Evolutionary conservation across 30 jellyfish, hydroid and myxozoan genomes (phyloP), one percentile per base, ranked within the genome.

Genomic region (Hydractinia echinata): DNA sequence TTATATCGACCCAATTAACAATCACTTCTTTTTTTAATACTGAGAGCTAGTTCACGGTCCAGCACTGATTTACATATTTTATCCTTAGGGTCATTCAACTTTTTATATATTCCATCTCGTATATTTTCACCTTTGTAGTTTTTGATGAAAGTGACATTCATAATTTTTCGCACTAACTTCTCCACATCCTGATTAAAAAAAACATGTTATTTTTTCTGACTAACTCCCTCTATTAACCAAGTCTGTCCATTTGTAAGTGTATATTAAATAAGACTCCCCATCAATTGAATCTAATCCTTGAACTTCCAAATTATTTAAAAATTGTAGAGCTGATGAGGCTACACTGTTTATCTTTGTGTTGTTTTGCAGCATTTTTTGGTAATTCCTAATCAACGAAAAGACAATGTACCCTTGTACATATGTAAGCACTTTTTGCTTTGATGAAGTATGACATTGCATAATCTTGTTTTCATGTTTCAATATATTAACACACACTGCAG

Each of bases 61-160:
- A n/a, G n/a, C n/a, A n/a, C n/a, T n/a, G n/a, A n/a, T n/a, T n/a
- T n/a, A n/a, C n/a, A n/a, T n/a, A n/a, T n/a, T n/a, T n/a, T n/a
- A n/a, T n/a, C n/a, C n/a, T n/a, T n/a, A n/a, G n/a, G n/a, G n/a
- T n/a, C n/a, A n/a, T n/a, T n/a, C n/a, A n/a, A n/a, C n/a, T n/a
- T n/a, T n/a, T n/a, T n/a, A n/a, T n/a, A n/a, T n/a, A n/a, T n/a
- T n/a, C n/a, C n/a, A n/a, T 56, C 68, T n/a, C 68, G 68, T 9
- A 56, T 56, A 56, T 56, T n/a, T 56, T 56, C 68, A 56, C 68
- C 68, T 56, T 56, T 56, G 68, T 56, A 56, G n/a, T n/a, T 56
- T 56, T 56, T 56, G 10, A 56, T 9, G 10, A 56, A 56, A n/a
- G 10, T 9, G 68, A 56, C n/a, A 56, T 56, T 56, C n/a, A 56